These are phyloP conservation scores for Pomatorhinus ruficollis DNA, from an alignment of 2,113 vertebrate species.

Conservation along the genomic window DNA sequence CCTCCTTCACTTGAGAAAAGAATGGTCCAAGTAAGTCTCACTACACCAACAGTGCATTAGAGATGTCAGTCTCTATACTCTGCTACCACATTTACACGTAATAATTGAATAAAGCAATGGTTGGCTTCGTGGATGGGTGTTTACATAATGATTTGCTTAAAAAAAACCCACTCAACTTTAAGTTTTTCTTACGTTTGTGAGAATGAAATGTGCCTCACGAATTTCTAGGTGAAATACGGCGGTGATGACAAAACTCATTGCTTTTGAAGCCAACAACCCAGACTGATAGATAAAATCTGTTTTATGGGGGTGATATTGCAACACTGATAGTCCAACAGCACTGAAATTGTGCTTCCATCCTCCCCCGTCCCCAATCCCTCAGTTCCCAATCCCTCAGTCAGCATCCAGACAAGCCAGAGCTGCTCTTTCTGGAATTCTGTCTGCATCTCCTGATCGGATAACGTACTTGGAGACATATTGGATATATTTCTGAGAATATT, in stretches of 20 bases:
- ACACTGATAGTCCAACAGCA: not conserved
- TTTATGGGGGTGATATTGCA: not conserved
- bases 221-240: not conserved
- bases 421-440: not conserved
- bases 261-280: not conserved
- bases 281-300: not conserved
- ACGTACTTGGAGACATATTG: not conserved
- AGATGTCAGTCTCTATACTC: not conserved
- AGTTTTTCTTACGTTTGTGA: not conserved
- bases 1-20: not conserved
- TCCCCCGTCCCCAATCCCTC: not conserved
- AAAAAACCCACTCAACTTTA: not conserved
- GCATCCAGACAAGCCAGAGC: not conserved
- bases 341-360: not conserved
- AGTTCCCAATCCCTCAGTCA: rapidly evolving
- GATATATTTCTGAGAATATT: conserved; percentile 22
- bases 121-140: not conserved
- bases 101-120: not conserved
- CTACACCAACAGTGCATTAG: not conserved
- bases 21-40: not conserved
- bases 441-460: not conserved
- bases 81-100: not conserved
- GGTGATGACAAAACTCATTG: not conserved
- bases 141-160: not conserved
- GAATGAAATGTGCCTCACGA: not conserved